Percentiles rank a stretch among this genome's conserved stretches.
Conservation (phyloP, 2,888 invertebrate species). For the Caenorhabditis angaria region DNA sequence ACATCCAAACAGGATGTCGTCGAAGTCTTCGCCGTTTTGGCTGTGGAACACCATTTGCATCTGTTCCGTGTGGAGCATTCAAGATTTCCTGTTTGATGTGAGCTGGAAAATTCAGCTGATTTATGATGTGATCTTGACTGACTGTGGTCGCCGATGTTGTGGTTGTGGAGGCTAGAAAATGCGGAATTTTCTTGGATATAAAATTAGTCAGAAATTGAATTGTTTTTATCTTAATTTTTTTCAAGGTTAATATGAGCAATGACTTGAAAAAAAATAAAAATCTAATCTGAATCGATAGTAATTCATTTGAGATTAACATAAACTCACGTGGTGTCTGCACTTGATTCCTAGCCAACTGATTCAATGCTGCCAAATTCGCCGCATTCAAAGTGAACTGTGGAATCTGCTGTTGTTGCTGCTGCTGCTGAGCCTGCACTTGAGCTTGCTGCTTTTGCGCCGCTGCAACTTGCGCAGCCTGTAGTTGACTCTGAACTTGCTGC, state of each 20-base stretch:
- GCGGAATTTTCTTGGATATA: too few relatives aligned
- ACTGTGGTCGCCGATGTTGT: constrained; percentile 9
- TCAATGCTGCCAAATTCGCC: constrained; percentile 51
- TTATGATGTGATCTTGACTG: constrained; percentile 44
- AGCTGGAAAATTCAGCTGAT: constrained; percentile 46
- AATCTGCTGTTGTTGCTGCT: constrained; percentile 18
- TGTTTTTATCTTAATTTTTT: too few relatives aligned
- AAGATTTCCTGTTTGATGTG: constrained; percentile 44
- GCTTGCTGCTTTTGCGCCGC: constrained; percentile 42
- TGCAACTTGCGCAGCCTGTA: constrained; percentile 37
- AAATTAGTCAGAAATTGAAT: too few relatives aligned
- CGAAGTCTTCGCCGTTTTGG: constrained; percentile 62
- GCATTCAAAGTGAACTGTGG: constrained; percentile 51
- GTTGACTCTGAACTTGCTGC: constrained; percentile 47
- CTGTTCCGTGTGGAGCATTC: constrained; percentile 55
- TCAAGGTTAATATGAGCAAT: too few relatives aligned
- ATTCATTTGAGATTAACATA: constrained; percentile 1
- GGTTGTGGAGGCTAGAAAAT: too few relatives aligned
- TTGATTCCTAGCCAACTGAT: constrained; percentile 47
- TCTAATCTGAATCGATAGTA: neutral
- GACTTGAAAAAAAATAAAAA: neutral
- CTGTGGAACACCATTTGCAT: constrained; percentile 55
- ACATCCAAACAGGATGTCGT: constrained; percentile 69
- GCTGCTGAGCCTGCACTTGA: constrained; percentile 6
- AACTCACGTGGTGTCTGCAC: constrained; percentile 25